Base-by-base conservation (phyloP, 2,113 vertebrate species). In the Polyodon spathula region DNA sequence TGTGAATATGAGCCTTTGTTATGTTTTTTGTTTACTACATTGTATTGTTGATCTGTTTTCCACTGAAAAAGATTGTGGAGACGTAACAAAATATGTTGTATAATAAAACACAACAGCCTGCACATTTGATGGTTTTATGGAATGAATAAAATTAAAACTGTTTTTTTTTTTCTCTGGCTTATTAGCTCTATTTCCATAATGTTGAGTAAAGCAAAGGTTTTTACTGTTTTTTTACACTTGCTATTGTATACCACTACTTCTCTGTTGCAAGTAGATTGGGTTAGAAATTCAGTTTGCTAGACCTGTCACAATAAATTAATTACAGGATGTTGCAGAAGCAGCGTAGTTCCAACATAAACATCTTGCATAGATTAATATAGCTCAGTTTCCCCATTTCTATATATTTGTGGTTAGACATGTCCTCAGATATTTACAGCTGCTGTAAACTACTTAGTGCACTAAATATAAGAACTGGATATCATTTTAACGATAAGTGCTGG, bases 281-380 rank as follows among this genome's bases (percentile, higher is more conserved):
- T 89, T 82, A 86, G 78, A 81, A 91, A 93, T 97, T 97, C 96
- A 92, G 96, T 98, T 98, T 94, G 92, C 83, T 86, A 86, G 83
- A 90, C 84, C 84, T 98, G 95, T 98, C 94, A 97, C 90, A 92
- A 93, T 92, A 92, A 95, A 97, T 97, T 97, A 96, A 97, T 96
- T 90, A 92, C 89, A 91, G 96, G 96, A 98, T 97, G 93, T 98
- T 93, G 92, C 95, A 94, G 92, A 93, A 91, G 77, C 89, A 89
- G 88, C 88, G 83, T 74, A 77, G 83, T 88, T 84, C 86, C 81
- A 88, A 81, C 76, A 88, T 37, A 58, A 58, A 81, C 84, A 84
- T 87, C 84, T 88, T 85, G 82, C 83, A 86, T 84, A 90, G 92
- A 93, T 95, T 92, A 96, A 91, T 93, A 87, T 85, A 87, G 90